These are phyloP conservation scores for Brachyhypopomus gauderio DNA, from an alignment of 2,113 vertebrate genomes.

Conservation along the genomic window DNA sequence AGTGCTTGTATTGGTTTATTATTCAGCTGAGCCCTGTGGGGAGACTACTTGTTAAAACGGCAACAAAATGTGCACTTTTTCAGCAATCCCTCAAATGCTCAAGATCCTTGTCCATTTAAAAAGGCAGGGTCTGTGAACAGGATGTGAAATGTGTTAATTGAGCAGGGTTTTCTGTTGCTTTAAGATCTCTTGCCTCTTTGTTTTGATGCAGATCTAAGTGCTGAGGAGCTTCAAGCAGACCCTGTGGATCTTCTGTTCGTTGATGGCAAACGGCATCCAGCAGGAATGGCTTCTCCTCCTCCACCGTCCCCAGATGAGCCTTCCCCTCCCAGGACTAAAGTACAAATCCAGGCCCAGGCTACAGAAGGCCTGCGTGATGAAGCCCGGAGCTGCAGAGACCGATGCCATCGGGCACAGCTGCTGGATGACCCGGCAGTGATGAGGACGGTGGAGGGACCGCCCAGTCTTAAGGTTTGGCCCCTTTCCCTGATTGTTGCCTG, in stretches of 20 bases:
- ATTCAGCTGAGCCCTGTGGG: too few species aligned
- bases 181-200: neutral
- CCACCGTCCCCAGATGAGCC: constrained; percentile 27
- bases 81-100: too few species aligned
- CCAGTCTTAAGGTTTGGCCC: constrained; percentile 76
- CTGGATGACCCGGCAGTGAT: constrained; percentile 86
- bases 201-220: constrained; percentile 59
- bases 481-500: neutral
- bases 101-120: too few species aligned
- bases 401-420: constrained; percentile 62
- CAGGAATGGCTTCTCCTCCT: neutral
- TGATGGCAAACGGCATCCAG: constrained; percentile 52
- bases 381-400: constrained; percentile 50
- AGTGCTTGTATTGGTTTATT: neutral
- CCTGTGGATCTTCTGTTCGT: constrained; percentile 49
- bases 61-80: too few species aligned
- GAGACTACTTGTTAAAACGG: too few species aligned
- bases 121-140: too few species aligned
- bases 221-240: constrained; percentile 41
- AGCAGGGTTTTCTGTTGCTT: too few species aligned
- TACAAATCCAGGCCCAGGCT: constrained; percentile 23
- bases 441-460: constrained; percentile 76
- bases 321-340: constrained; percentile 45
- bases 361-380: constrained; percentile 43
- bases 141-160: too few species aligned